Percentiles rank a stretch among this genome's conserved stretches.
These are phyloP conservation scores for Picus viridis DNA, from an alignment of 2,797 vertebrate species.

Conservation along the genomic window DNA sequence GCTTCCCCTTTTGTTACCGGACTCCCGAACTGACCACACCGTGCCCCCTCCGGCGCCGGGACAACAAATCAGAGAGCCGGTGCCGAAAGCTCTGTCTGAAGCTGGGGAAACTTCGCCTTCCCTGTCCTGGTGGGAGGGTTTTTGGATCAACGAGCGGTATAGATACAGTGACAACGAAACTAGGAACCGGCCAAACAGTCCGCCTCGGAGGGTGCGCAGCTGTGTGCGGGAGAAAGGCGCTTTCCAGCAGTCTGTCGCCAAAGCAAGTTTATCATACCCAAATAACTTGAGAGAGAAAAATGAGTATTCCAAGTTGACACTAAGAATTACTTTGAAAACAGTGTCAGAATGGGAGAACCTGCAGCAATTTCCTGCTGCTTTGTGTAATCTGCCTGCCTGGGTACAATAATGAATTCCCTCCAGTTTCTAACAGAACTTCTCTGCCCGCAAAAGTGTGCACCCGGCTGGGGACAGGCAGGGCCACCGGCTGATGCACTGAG, in stretches of 20 bases:
- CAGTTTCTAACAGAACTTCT: not conserved
- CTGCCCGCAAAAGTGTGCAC: not conserved
- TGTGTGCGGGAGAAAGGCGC: not conserved
- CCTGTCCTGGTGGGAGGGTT: slow-evolving; percentile 33
- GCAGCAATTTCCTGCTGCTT: slow-evolving; percentile 2
- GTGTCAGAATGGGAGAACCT: not conserved
- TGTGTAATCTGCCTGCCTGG: not conserved
- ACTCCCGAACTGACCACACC: not conserved
- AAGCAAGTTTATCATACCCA: not conserved
- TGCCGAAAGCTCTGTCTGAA: slow-evolving; percentile 13
- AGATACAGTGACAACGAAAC: slow-evolving; percentile 37
- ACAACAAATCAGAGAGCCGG: slow-evolving; percentile 19
- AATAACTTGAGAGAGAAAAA: not conserved
- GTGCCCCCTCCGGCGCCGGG: not conserved
- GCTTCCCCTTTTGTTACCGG: not conserved
- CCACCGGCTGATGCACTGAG: not conserved
- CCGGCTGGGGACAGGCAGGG: not conserved
- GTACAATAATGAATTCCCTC: not conserved
- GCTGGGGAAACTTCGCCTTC: slow-evolving; percentile 29
- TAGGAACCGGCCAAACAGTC: not conserved
- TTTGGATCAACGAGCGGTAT: slow-evolving; percentile 23
- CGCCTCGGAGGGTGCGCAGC: not conserved
- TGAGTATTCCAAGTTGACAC: not conserved
- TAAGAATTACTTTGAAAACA: not conserved
- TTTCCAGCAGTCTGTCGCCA: not conserved